Evolutionary conservation across 2,113 vertebrate species (phyloP).

Genomic region (Sinocyclocheilus maitianheensis): DNA sequence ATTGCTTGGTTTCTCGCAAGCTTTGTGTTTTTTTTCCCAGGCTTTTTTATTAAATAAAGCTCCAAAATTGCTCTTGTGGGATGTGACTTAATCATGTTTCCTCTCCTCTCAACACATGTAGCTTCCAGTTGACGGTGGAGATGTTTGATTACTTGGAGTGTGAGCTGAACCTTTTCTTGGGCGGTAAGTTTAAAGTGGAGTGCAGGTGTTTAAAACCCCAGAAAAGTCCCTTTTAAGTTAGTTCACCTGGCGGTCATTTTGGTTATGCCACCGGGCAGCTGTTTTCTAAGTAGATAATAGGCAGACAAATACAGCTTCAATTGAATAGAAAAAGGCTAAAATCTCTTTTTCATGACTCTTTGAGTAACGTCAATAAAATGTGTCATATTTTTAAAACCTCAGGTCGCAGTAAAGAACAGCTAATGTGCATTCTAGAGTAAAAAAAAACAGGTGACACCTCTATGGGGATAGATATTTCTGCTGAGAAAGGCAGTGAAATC

Average conservation of each 20-base stretch:
- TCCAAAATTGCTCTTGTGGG: neutral
- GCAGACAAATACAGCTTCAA: neutral
- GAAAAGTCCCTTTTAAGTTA: neutral
- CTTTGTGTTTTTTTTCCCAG: neutral
- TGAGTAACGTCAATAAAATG: no score
- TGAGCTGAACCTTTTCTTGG: conserved; percentile 95
- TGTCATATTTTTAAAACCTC: no score
- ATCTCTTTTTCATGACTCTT: neutral
- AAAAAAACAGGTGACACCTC: neutral
- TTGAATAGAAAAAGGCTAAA: neutral
- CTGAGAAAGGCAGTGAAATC: neutral
- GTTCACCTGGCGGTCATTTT: neutral
- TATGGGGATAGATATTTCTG: neutral
- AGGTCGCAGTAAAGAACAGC: neutral
- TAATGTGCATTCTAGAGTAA: neutral
- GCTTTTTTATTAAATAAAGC: neutral
- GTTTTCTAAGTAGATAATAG: neutral
- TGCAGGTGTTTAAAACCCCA: neutral
- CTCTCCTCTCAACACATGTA: conserved; percentile 57
- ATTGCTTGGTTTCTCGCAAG: conserved; percentile 20
- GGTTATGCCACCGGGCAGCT: neutral
- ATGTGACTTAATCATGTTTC: neutral
- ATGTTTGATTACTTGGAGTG: conserved; percentile 99
- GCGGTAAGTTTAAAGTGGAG: conserved; percentile 75
- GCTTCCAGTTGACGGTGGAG: conserved; percentile 98